phyloP scores from a whole-genome alignment of 53 echinoderm and acorn worm genomes.

The Zoroaster sp. region DNA sequence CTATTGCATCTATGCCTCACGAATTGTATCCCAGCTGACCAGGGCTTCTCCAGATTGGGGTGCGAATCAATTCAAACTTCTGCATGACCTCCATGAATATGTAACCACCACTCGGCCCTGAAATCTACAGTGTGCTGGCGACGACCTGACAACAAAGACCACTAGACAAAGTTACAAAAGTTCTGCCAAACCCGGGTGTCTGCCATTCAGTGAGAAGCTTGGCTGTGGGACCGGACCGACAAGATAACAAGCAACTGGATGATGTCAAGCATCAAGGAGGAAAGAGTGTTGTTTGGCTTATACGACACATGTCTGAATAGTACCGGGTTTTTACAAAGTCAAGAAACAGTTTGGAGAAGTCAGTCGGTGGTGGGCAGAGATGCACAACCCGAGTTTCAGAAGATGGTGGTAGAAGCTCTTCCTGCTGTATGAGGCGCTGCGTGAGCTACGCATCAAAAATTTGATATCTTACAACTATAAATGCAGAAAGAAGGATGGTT shows the following conservation, averaged over 20 bases:
- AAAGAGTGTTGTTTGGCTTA: not conserved
- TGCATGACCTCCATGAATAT: not conserved
- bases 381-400: not conserved
- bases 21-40: not conserved
- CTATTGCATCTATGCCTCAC: not conserved
- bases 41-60: not conserved
- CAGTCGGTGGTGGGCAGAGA: not conserved
- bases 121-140: slow-evolving; percentile 6
- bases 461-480: not conserved
- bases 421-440: slow-evolving; percentile 4
- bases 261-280: not conserved
- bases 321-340: not conserved
- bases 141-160: not conserved
- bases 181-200: slow-evolving; percentile 3
- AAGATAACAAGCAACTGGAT: slow-evolving; percentile 9
- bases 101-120: not conserved
- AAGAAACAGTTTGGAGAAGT: not conserved
- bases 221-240: not conserved
- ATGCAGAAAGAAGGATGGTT: not conserved
- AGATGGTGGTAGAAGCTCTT: slow-evolving; percentile 30
- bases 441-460: not conserved
- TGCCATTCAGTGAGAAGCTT: slow-evolving; percentile 20
- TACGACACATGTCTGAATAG: not conserved
- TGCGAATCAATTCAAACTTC: slow-evolving; percentile 6
- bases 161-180: not conserved